Evolutionary conservation across 2,113 vertebrate genomes (phyloP).

Genomic region (Triplophysa tibetana): DNA sequence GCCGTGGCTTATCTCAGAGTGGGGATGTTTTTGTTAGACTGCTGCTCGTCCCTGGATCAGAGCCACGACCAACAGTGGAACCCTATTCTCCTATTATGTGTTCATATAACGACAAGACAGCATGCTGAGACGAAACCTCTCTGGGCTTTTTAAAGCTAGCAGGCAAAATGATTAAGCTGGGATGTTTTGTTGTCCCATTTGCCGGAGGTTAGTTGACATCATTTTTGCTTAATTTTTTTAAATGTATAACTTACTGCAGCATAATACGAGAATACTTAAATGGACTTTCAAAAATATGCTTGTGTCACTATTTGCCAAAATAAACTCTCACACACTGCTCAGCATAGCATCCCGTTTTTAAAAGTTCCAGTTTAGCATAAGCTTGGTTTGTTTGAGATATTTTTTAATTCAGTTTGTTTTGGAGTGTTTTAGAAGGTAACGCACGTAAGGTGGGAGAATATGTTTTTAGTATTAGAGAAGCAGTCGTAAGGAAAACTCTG

Average conservation of each 20-base stretch:
- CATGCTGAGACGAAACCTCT: conserved; percentile 44
- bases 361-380: background rate
- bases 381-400: background rate
- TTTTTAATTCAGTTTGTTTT: background rate
- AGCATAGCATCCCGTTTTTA: background rate
- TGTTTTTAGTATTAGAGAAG: conserved; percentile 35
- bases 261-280: conserved; percentile 20
- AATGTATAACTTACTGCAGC: conserved; percentile 30
- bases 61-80: conserved; percentile 62
- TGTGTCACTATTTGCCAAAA: conserved; percentile 34
- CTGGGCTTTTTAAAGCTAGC: conserved; percentile 24
- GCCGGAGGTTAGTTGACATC: conserved; percentile 21
- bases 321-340: background rate
- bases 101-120: conserved; percentile 55
- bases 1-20: conserved; percentile 39
- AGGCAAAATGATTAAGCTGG: background rate
- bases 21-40: conserved; percentile 66
- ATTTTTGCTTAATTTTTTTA: conserved; percentile 23
- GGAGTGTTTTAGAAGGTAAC: background rate
- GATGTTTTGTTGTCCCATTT: conserved; percentile 15
- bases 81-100: conserved; percentile 61
- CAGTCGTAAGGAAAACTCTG: conserved; percentile 43
- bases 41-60: conserved; percentile 57
- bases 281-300: conserved; percentile 7
- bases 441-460: conserved; percentile 6